Evolutionary conservation across 1,140 invertebrate genomes (phyloP).

Genomic region (Gerris buenoi): DNA sequence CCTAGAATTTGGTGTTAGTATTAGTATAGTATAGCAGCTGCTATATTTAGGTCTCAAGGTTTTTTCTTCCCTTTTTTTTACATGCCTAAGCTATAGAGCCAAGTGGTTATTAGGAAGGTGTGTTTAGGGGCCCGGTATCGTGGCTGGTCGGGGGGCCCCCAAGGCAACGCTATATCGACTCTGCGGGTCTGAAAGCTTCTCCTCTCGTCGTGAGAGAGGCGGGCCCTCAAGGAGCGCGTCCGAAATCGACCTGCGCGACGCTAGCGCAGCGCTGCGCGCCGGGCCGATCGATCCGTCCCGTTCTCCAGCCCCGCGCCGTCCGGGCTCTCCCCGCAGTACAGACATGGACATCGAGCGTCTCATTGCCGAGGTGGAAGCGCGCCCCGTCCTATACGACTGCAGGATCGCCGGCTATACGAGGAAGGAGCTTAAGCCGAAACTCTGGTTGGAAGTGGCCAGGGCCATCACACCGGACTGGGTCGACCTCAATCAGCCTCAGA

Average conservation of each 20-base stretch:
- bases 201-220: too few species aligned
- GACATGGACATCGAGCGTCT: conserved; percentile 3
- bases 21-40: too few species aligned
- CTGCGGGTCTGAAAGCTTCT: too few species aligned
- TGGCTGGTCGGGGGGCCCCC: too few species aligned
- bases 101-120: too few species aligned
- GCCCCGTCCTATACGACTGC: neutral
- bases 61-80: too few species aligned
- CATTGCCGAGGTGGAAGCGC: neutral
- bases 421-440: neutral
- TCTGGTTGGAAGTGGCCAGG: neutral
- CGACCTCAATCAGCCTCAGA: neutral
- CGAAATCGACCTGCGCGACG: neutral
- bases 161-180: too few species aligned
- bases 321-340: neutral
- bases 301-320: neutral
- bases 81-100: too few species aligned
- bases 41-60: too few species aligned
- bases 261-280: neutral
- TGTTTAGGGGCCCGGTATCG: too few species aligned
- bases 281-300: neutral
- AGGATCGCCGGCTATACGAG: neutral
- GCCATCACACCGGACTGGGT: neutral
- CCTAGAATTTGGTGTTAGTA: too few species aligned
- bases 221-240: too few species aligned